These are phyloP conservation scores for Bombus soroeensis DNA, from an alignment of 1,140 invertebrate species.

Conservation along the genomic window DNA sequence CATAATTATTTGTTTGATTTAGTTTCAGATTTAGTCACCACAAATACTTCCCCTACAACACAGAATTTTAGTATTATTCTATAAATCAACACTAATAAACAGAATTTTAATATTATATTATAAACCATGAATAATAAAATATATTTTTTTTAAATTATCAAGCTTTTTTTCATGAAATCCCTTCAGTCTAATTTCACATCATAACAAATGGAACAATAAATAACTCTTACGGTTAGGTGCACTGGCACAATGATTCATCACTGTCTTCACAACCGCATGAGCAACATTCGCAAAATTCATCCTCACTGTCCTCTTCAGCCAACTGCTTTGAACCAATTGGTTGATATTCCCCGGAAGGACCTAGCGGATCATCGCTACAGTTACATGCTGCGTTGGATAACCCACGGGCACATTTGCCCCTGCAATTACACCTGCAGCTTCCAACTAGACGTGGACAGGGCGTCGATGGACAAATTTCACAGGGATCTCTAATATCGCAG, in stretches of 20 bases:
- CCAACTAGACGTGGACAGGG: not conserved
- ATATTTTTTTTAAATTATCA: not conserved
- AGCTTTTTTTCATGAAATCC: not conserved
- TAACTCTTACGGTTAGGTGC: not conserved
- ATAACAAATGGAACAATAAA: not conserved
- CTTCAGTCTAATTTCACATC: not conserved
- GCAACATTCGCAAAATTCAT: conserved; percentile 72
- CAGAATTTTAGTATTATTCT: too few relatives aligned
- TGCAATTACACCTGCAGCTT: conserved; percentile 58
- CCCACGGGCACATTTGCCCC: conserved; percentile 35
- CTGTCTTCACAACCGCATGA: conserved; percentile 56
- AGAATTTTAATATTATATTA: too few relatives aligned
- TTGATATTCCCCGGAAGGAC: conserved; percentile 1
- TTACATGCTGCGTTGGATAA: conserved; percentile 25
- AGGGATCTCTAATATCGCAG: conserved; percentile 1
- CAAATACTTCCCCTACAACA: conserved; percentile 2
- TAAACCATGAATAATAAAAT: not conserved
- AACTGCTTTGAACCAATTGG: not conserved
- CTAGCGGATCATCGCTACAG: conserved; percentile 13
- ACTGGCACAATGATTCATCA: conserved; percentile 18
- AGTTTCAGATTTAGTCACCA: not conserved
- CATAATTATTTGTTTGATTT: not conserved
- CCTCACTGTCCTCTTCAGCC: conserved; percentile 41
- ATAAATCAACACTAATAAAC: too few relatives aligned
- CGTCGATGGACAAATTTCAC: conserved; percentile 39